Base-by-base conservation (phyloP, 2,888 invertebrate genomes). In the Orthonevra nobilis region DNA sequence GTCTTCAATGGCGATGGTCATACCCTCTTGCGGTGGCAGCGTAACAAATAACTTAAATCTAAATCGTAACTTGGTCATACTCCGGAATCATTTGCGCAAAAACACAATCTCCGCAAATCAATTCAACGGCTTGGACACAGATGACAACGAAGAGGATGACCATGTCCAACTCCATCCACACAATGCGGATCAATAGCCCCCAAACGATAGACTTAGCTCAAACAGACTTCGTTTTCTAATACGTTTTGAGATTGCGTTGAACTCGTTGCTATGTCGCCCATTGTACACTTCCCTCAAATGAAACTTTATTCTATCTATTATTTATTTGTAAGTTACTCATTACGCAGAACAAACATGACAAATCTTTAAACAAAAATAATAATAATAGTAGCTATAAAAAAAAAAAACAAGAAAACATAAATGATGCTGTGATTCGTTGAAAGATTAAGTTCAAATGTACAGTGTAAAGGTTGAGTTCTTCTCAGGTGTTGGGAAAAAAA, bases 81-180 rank as follows among this genome's bases (percentile, higher is more conserved):
- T 88, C 58, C 83, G 88, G 42, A 88, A 88, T 83, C 88, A 88
- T 82, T 84, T 88, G 83, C 86, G 88, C 36, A 88, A 88, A 69
- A 87, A 87, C 26, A 87, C 85, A 17, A 82, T 83, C 15, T 81
- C 82, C 64, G 68, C 82, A 32, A 70, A 60, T 81, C 72, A 79
- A 50, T 79, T 79, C 26, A 79, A 72, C 32, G 66, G 56, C 19
- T 32, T 52, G 19, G 74, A 63, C 30, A 83, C 58, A 56, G 83
- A 81, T 56, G 85, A 86, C 20, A 84, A 84, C 56, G 85, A 85
- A 5, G 79, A 73, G 10, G 77, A 28, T 28, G 74, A 81, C n/a
- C 69, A 74, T 42, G 40, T 74, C 60, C 81, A 74, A 12, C 74
- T 69, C 23, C 81, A 74, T 38, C 81, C 72, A 48, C 60, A 72